These are phyloP conservation scores for Altica lythri DNA, from an alignment of 2,888 invertebrate species.

Conservation along the genomic window DNA sequence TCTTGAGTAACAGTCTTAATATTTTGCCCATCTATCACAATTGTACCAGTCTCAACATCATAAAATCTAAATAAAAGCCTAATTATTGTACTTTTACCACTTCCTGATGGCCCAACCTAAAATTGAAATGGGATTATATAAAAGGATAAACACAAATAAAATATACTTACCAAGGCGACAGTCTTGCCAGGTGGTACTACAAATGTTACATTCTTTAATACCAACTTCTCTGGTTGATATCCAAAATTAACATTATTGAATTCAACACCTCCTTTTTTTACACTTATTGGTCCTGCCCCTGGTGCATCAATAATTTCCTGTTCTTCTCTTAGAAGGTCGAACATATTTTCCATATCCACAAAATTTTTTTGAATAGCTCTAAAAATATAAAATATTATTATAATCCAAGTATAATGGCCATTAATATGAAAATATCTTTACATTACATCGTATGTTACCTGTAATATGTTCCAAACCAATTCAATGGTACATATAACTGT, in stretches of 20 bases:
- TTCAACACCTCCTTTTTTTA: conserved; percentile 78
- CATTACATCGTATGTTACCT: conserved; percentile 63
- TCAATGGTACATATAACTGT: conserved; percentile 92
- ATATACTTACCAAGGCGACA: conserved; percentile 52
- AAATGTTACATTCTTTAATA: conserved; percentile 80
- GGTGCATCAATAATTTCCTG: conserved; percentile 85
- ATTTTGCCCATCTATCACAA: conserved; percentile 88
- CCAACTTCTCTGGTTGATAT: conserved; percentile 78
- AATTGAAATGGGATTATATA: too few species aligned
- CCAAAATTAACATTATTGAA: conserved; percentile 90
- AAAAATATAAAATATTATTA: conserved; percentile 7
- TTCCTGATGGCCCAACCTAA: conserved; percentile 86
- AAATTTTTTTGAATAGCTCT: conserved; percentile 97
- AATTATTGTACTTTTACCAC: conserved; percentile 96
- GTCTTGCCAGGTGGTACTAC: conserved; percentile 83
- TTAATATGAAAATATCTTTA: too few species aligned
- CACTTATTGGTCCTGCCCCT: conserved; percentile 72
- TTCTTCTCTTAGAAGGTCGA: conserved; percentile 86
- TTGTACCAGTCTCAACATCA: conserved; percentile 86
- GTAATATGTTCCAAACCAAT: conserved; percentile 98
- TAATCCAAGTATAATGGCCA: neutral
- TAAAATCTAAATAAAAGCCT: conserved; percentile 94
- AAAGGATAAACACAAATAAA: too few species aligned
- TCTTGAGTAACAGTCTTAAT: conserved; percentile 83
- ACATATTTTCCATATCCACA: conserved; percentile 99